These are phyloP conservation scores for Rhynchonycteris naso DNA, from an alignment of 2,797 vertebrate species.

Conservation along the genomic window DNA sequence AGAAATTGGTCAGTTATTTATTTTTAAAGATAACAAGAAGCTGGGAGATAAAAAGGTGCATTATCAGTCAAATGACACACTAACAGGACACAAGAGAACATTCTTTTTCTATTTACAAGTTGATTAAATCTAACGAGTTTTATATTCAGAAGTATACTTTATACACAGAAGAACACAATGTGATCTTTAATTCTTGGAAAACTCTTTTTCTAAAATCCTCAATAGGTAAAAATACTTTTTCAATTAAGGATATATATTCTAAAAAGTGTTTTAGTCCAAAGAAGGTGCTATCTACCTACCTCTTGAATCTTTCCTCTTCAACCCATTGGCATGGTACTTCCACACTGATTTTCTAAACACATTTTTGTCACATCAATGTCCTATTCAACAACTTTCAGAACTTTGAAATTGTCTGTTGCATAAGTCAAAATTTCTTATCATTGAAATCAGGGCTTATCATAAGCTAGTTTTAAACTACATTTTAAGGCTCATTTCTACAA, in stretches of 20 bases:
- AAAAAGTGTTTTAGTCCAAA: not conserved
- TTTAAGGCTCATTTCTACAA: not conserved
- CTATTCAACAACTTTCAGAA: not conserved
- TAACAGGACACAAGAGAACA: not conserved
- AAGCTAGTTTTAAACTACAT: not conserved
- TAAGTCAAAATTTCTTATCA: not conserved
- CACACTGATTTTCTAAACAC: not conserved
- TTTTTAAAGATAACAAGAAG: not conserved
- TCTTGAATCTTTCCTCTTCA: not conserved
- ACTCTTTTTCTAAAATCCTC: not conserved
- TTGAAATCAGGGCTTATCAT: not conserved
- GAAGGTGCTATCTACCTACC: not conserved
- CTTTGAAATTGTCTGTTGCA: not conserved
- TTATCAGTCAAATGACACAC: not conserved
- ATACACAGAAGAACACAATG: not conserved
- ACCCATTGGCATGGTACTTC: not conserved
- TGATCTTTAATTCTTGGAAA: conserved; percentile 27
- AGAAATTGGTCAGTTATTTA: not conserved
- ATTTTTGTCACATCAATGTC: not conserved
- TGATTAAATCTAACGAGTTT: not conserved
- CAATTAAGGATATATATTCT: not conserved
- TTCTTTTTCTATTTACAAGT: not conserved
- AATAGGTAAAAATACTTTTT: not conserved
- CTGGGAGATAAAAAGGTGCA: not conserved
- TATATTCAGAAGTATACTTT: not conserved